Conservation (phyloP, 1,140 invertebrate genomes). For the Lasioglossum baleicum region DNA sequence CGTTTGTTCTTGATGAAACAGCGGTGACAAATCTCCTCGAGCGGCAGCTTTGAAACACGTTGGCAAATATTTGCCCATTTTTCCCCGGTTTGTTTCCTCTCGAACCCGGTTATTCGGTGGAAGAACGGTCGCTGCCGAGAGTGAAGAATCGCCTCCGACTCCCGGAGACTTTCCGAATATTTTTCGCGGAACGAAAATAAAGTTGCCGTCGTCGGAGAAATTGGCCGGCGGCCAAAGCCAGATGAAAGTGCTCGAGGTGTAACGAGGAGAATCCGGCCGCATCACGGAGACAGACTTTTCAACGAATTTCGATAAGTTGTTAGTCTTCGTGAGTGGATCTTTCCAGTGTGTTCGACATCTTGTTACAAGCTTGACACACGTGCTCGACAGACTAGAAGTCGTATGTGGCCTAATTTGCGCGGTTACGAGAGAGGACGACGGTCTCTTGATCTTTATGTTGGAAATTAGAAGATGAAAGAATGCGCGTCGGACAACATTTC, state of each 20-base stretch:
- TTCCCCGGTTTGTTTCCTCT: background rate
- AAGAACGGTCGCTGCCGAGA: background rate
- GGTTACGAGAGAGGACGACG: too few relatives aligned
- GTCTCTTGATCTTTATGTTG: too few relatives aligned
- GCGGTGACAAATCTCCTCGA: too few relatives aligned
- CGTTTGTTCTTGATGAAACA: too few relatives aligned
- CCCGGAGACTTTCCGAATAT: conserved; percentile 28
- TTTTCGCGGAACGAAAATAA: conserved; percentile 65
- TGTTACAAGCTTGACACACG: conserved; percentile 11
- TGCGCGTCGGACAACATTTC: conserved; percentile 7
- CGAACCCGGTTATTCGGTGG: background rate
- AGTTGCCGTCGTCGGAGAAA: conserved; percentile 50
- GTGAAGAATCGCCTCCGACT: background rate
- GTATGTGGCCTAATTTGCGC: background rate
- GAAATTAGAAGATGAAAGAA: too few relatives aligned
- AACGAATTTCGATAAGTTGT: conserved; percentile 3
- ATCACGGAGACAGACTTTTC: background rate
- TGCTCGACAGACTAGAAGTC: background rate
- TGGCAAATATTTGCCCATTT: conserved; percentile 16
- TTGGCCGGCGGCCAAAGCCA: conserved; percentile 64
- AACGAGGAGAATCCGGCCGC: background rate
- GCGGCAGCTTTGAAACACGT: background rate
- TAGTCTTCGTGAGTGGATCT: too few relatives aligned
- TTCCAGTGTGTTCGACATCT: background rate
- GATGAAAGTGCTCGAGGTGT: conserved; percentile 45